Base-by-base conservation (phyloP, 2,797 vertebrate species). In the Peromyscus attwateri region DNA sequence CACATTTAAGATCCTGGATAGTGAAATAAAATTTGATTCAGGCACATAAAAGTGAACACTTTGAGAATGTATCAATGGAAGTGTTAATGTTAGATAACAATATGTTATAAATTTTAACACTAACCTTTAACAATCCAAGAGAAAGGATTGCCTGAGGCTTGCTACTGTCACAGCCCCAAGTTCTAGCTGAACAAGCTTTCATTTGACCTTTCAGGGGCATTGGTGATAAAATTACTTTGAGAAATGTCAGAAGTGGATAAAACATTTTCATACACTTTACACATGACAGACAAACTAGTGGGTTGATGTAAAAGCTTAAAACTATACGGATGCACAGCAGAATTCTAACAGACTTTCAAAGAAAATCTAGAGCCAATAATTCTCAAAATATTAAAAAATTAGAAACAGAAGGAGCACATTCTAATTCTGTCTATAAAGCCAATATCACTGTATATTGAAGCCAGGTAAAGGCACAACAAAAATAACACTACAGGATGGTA, bases 91-190 rank as follows among this genome's bases (percentile, higher is more conserved):
- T 95, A 91, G 76, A 92, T 94, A 96, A 94, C 82, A 96, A 87
- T 96, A 94, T 89, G 91, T 92, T 97, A 95, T 96, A 97, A 81
- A 97, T 97, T 94, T 97, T 95, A 97, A 96, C 66, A 91, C 52
- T 96, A 89, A 95, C 98, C 93, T 97, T 97, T 97, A 97, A 88
- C 94, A 96, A 92, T 97, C 46, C 64, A 96, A 92, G 89, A 97
- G 87, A 89, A 91, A 90, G 89, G 79, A 92, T 77, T 95, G 95
- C 97, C 92, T 1, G 46, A 97, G 96, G 97, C 95, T 95, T 82
- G 37, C 91, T 89, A 43, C 91, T 95, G 87, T 96, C 95, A 76
- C 66, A 60, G 93, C 66, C 89, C 95, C 70, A 80, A 95, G 96
- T 98, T 96, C 75, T 96, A 91, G 87, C 81, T 94, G 88, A 97